Conservation (phyloP, 2,888 invertebrate genomes). For the Siphonodentalium dalli region DNA sequence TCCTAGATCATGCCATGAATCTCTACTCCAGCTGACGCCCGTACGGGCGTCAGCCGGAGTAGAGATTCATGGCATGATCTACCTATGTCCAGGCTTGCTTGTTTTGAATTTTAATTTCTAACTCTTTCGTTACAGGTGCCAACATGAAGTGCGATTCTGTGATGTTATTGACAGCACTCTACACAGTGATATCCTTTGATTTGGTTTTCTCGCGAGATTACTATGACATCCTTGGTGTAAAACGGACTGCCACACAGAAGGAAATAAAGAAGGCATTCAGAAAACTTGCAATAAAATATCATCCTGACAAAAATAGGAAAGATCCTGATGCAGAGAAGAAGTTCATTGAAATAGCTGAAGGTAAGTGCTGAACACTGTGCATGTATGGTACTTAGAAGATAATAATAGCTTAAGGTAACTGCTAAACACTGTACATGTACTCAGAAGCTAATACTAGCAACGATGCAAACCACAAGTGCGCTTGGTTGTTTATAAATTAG, state of each 20-base stretch:
- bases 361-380: conserved; percentile 47
- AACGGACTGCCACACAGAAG: conserved; percentile 63
- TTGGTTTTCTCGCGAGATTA: conserved; percentile 61
- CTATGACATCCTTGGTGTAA: conserved; percentile 67
- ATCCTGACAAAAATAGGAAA: conserved; percentile 69
- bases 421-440: background rate
- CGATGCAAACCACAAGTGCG: background rate
- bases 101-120: too few species aligned
- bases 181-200: conserved; percentile 32
- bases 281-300: conserved; percentile 68
- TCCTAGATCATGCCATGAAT: too few species aligned
- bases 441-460: background rate
- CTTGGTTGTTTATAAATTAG: background rate
- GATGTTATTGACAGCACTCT: conserved; percentile 37
- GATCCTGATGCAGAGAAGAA: conserved; percentile 67
- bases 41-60: too few species aligned
- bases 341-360: conserved; percentile 69
- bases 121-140: background rate
- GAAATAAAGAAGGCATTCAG: conserved; percentile 69
- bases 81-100: too few species aligned
- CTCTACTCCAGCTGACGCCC: too few species aligned
- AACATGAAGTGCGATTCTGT: conserved; percentile 43
- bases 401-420: background rate
- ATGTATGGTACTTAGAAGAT: background rate
- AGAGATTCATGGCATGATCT: too few species aligned